A percentile compares a stretch with the other conserved stretches of the same genome.
Evolutionary conservation across 2,797 vertebrate genomes (phyloP).

Genomic region (Tolypeutes matacus): DNA sequence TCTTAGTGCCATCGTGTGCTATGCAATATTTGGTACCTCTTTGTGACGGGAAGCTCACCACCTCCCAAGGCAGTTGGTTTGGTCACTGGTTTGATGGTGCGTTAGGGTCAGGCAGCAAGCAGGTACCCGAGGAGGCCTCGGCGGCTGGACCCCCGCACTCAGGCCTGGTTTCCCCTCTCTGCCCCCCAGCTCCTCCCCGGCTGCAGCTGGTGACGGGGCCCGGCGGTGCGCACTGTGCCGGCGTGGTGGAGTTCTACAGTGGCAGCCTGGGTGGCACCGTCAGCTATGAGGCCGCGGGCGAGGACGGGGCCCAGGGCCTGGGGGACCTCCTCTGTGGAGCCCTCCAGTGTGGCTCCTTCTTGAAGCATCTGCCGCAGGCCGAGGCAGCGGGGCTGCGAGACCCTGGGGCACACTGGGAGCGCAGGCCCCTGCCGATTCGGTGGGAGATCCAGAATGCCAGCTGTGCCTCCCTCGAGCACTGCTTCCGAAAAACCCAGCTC

Average conservation of each 20-base stretch:
- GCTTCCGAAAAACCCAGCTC: slow-evolving; percentile 68
- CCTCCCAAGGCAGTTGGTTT: not conserved
- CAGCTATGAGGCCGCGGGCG: fast-evolving
- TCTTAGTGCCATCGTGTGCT: not conserved
- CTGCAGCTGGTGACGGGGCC: slow-evolving; percentile 76
- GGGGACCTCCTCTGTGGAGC: slow-evolving; percentile 66
- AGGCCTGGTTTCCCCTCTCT: not conserved
- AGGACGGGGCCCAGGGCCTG: not conserved
- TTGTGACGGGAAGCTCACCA: not conserved
- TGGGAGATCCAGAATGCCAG: slow-evolving; percentile 67
- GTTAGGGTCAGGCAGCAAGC: not conserved
- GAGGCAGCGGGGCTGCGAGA: not conserved
- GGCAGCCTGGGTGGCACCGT: slow-evolving; percentile 76
- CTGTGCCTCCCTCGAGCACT: not conserved
- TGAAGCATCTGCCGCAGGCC: not conserved
- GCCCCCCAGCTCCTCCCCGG: slow-evolving; percentile 74
- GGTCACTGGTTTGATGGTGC: not conserved
- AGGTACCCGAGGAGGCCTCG: not conserved
- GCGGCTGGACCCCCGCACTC: fast-evolving
- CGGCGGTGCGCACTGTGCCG: slow-evolving; percentile 67
- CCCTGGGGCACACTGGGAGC: fast-evolving
- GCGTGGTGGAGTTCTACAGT: slow-evolving; percentile 80
- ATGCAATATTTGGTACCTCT: not conserved
- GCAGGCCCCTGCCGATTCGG: slow-evolving; percentile 33
- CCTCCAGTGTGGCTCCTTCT: slow-evolving; percentile 77